Percentiles rank a stretch among this genome's conserved stretches.
These are phyloP conservation scores for Pangasius macronema DNA, from an alignment of 2,797 vertebrate species.

Conservation along the genomic window DNA sequence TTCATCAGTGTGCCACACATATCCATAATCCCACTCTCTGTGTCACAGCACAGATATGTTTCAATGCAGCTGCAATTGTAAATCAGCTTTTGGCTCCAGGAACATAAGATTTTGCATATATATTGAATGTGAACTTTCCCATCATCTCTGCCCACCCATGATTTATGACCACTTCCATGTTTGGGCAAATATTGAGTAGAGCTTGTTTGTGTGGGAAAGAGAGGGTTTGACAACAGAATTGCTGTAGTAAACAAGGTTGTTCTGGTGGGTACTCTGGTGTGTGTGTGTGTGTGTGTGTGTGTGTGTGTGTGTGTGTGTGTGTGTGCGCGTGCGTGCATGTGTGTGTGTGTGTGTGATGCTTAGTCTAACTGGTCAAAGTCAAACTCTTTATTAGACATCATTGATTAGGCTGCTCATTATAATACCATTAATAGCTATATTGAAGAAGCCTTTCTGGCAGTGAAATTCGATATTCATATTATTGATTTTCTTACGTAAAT, in stretches of 20 bases:
- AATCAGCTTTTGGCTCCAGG: neutral
- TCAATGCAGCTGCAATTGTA: neutral
- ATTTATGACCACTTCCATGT: constrained; percentile 14
- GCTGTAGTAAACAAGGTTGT: neutral
- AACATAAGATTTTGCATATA: neutral
- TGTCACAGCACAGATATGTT: neutral
- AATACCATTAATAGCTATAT: neutral
- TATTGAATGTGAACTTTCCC: neutral
- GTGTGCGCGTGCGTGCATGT: neutral
- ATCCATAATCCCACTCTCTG: neutral
- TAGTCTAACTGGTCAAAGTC: neutral
- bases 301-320: neutral
- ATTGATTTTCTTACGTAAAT: neutral
- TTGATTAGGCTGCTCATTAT: neutral
- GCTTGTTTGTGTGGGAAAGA: neutral
- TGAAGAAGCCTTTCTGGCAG: neutral
- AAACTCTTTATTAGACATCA: neutral
- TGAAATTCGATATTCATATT: neutral
- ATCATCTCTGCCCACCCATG: neutral
- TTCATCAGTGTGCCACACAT: neutral
- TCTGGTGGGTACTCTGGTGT: neutral
- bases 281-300: no score
- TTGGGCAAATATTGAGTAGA: constrained; percentile 14
- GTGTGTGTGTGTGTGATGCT: neutral
- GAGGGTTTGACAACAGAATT: neutral